Base-by-base conservation (phyloP, 2,113 vertebrate species). In the Oplegnathus fasciatus region DNA sequence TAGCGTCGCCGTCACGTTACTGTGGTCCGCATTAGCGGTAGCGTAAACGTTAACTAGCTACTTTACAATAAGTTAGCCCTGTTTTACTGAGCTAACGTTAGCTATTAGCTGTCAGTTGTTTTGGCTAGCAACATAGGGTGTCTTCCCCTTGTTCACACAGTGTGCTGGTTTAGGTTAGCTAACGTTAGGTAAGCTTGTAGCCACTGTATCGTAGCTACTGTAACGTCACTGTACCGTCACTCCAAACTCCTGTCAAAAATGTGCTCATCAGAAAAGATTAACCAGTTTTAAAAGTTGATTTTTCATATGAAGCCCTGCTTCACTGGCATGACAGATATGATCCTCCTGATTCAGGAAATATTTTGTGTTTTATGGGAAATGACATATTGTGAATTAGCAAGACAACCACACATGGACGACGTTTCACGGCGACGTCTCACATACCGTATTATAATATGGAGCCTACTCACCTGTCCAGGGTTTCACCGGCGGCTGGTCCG, bases 391-490 rank as follows among this genome's bases (percentile, higher is more conserved):
- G 4, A 4, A 9, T 24, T 37, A 11, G 5, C 11, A 26, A 4
- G 13, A 65, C n/a, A 22, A 9, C 11, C 2, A 30, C 26, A 28
- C 30, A 44, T 18, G 5, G 1, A 4, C 18, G 20, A 9, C 10
- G 6, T 28, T 52, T 17, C 1, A 17, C 9, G 3, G 13, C 6
- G 28, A 20, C 13, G 11, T 68, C 1, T 44, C 10, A 15, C 48
- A 14, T 10, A 7, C 48, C n/a, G n/a, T 22, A 1, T 55, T 5
- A 2, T 37, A 13, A 61, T 0, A 2, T 5, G 0, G 4, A 10
- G 26, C 3, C 1, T 1, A 15, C 88, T 88, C 48, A 92, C 93
- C 90, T 91, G 8, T 92, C 90, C 46, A 26, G 78, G 17, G 13
- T 13, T 0, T 89, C 91, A 0, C 65, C 61, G 22, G 69, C 8